Evolutionary conservation across 2,797 vertebrate species (phyloP).

Genomic region (Carduelis carduelis): DNA sequence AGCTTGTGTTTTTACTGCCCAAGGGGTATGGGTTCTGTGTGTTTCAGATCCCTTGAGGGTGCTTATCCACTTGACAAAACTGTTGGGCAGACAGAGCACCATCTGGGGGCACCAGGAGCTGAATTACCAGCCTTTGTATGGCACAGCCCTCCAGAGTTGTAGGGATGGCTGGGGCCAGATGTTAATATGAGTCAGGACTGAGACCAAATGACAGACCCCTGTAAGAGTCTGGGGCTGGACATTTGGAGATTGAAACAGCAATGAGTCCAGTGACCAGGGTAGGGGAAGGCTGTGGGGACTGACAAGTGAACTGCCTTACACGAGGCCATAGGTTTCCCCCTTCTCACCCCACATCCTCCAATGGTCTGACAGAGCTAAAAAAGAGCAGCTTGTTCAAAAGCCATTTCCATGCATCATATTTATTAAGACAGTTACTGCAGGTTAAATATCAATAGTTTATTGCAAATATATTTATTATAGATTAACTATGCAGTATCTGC

Average conservation of each 20-base stretch:
- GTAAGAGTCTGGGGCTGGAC: background rate
- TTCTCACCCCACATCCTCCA: background rate
- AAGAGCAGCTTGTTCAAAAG: background rate
- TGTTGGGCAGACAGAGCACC: background rate
- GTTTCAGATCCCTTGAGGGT: background rate
- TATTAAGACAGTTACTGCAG: conserved; percentile 57
- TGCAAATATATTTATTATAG: conserved; percentile 45
- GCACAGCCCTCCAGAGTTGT: background rate
- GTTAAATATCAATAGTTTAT: conserved; percentile 67
- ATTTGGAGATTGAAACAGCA: background rate
- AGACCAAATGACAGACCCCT: background rate
- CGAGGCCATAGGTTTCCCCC: background rate
- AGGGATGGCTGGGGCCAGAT: background rate
- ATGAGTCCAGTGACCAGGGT: background rate
- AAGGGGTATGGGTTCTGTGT: background rate
- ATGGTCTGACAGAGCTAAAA: background rate
- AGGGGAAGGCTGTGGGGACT: background rate
- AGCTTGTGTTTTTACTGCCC: background rate
- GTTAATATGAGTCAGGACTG: background rate
- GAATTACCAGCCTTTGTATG: background rate
- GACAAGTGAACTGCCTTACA: background rate
- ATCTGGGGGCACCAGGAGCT: background rate
- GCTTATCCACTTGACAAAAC: background rate
- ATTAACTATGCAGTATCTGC: conserved; percentile 18
- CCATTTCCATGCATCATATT: conserved; percentile 37